Base-by-base conservation (phyloP, 2,888 invertebrate species). In the Cecidostiba fungosa region DNA sequence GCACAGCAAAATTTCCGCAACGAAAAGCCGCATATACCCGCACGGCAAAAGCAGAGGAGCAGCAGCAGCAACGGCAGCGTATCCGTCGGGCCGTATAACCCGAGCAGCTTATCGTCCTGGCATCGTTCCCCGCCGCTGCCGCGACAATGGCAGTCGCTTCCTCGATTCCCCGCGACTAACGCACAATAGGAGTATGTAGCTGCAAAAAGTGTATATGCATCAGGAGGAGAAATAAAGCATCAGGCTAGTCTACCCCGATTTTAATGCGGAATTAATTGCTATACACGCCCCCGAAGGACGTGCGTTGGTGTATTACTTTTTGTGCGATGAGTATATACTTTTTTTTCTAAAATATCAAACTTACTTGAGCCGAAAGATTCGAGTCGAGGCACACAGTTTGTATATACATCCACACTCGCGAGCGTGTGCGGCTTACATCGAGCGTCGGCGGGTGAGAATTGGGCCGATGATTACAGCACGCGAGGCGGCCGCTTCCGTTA, bases 201-300 rank as follows among this genome's bases (percentile, higher is more conserved):
- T 43, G 43, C 43, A 54, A 54, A 54, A n/a, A 54, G n/a, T 54
- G n/a, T 6, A 32, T 12, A 0, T 1, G 66, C 23, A 29, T 10
- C 4, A 29, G 26, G 66, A 26, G 6, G 12, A 29, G 66, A 29
- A 16, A n/a, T n/a, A n/a, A 66, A 23, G 62, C 26, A 14, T 26
- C 66, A n/a, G n/a, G 66, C 10, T 16, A 59, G n/a, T n/a, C n/a
- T 19, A 62, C 62, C 62, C 87, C 86, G 87, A 90, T 90, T 89
- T 89, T 88, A 89, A 90, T 89, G 86, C 88, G 82, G 87, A 89
- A 89, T 90, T 89, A 89, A 90, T 89, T 88, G 89, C 81, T 84
- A 50, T 16, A 50, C 3, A 84, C 79, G 76, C 79, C 47, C 84
- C 70, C 69, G 84, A 82, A 83, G 8, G 54, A 5, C n/a, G 47